A percentile compares a stretch with the other conserved stretches of the same genome.
These are phyloP conservation scores for Anoplopoma fimbria DNA, from an alignment of 2,113 vertebrate species.

Conservation along the genomic window DNA sequence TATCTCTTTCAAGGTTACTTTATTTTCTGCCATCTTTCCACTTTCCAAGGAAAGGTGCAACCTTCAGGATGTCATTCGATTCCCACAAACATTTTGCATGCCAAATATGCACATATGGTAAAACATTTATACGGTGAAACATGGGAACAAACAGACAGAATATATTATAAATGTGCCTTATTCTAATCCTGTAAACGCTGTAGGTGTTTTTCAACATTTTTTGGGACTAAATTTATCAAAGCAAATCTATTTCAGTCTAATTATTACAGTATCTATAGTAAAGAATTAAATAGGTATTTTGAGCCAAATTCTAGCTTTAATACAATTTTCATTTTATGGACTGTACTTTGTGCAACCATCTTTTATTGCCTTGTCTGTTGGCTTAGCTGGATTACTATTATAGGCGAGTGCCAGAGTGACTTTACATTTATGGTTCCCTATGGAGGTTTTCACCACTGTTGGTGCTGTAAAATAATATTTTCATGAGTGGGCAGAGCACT, in stretches of 20 bases:
- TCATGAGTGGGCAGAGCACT: neutral
- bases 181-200: neutral
- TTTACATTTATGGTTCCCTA: conserved; percentile 9
- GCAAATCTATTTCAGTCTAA: neutral
- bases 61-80: conserved; percentile 8
- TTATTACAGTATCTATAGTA: neutral
- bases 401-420: neutral
- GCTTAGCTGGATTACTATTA: conserved; percentile 1
- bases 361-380: conserved; percentile 14
- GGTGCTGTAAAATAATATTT: neutral
- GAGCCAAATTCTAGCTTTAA: neutral
- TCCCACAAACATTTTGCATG: neutral
- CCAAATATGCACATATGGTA: neutral
- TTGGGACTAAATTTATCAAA: neutral
- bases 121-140: neutral
- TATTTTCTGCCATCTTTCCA: conserved; percentile 21
- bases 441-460: conserved; percentile 10
- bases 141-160: neutral
- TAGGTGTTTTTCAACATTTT: neutral
- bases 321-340: neutral
- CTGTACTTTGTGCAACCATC: neutral
- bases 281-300: neutral
- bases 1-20: conserved; percentile 51
- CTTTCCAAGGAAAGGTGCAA: conserved; percentile 3
- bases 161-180: neutral